Percentiles rank a stretch among this genome's conserved stretches.
phyloP scores from a whole-genome alignment of 2,113 vertebrate species.

The Siniperca chuatsi region DNA sequence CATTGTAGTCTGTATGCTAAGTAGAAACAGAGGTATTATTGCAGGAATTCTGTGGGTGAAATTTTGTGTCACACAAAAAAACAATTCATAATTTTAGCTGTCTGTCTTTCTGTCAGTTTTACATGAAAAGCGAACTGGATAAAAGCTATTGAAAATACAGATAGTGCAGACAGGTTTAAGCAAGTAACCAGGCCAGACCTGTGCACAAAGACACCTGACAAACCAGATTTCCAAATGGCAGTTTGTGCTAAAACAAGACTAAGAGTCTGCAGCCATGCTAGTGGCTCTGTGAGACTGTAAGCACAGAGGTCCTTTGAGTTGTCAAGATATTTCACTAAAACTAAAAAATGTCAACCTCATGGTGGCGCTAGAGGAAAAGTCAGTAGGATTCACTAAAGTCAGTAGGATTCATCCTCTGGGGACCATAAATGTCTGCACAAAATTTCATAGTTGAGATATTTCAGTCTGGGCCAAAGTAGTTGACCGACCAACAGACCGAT shows the following conservation, averaged over 20 bases:
- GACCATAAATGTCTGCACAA: neutral
- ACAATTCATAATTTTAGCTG: neutral
- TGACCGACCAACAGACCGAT: neutral
- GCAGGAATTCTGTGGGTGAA: neutral
- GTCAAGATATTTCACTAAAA: too few relatives aligned
- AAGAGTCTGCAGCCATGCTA: too few relatives aligned
- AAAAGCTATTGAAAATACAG: neutral
- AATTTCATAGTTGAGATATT: neutral
- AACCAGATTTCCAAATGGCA: too few relatives aligned
- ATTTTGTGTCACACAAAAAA: neutral
- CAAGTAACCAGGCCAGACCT: neutral
- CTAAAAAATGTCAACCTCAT: neutral
- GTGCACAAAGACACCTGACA: neutral
- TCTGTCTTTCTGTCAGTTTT: neutral
- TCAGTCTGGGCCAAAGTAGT: neutral
- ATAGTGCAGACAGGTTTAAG: neutral
- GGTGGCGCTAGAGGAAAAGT: neutral
- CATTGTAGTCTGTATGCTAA: constrained; percentile 27
- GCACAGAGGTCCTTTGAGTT: too few relatives aligned
- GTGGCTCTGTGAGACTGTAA: too few relatives aligned
- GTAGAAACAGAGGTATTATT: neutral
- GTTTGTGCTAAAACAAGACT: too few relatives aligned
- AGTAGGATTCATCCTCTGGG: neutral
- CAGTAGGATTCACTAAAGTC: neutral
- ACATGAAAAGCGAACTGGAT: neutral